Evolutionary conservation across 2,797 vertebrate genomes (phyloP), one percentile per base, ranked within the genome.

Genomic region (Aratinga solstitialis): DNA sequence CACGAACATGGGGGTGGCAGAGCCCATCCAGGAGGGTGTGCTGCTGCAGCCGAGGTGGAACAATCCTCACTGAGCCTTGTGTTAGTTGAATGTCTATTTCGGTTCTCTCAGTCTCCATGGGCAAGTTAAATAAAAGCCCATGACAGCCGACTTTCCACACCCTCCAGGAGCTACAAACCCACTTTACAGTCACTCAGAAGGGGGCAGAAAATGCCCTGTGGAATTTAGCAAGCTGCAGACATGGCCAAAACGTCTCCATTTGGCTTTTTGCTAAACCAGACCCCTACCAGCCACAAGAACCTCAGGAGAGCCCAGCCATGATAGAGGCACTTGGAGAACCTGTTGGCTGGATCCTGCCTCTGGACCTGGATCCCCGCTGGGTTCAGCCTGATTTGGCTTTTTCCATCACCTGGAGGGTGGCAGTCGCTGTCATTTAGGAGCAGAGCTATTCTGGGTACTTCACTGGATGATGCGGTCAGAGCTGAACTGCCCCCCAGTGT

Each of bases 161-260:
- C 81, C 71, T 89, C 38, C 56, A 58, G 87, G 92, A 65, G 63
- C 53, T 66, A 47, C 2, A 40, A 88, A 93, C 21, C 61, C 10
- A 1, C 0, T 0, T 29, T 48, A 1, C 1, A 32, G 85, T 14
- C 2, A 0, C 66, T 40, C 54, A 40, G 80, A 80, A 76, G 43
- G 1, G 87, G 84, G 82, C 36, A 90, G 62, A 65, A 86, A 66
- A 42, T 16, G n/a, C 63, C 76, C 43, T 19, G 7, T 42, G 72
- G 42, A 8, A 30, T 51, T 48, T 67, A 78, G 65, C 74, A 92
- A 91, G 56, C 72, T 4, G 0, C 51, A 12, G 71, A 63, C 18
- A 38, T 22, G 72, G 45, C 76, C 51, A 34, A 30, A 61, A 13
- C 0, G 1, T 56, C 90, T 78, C 61, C 0, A 0, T 9, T 21